These are phyloP conservation scores for Sminthopsis crassicaudata DNA, from an alignment of 2,113 vertebrate genomes.

Conservation along the genomic window DNA sequence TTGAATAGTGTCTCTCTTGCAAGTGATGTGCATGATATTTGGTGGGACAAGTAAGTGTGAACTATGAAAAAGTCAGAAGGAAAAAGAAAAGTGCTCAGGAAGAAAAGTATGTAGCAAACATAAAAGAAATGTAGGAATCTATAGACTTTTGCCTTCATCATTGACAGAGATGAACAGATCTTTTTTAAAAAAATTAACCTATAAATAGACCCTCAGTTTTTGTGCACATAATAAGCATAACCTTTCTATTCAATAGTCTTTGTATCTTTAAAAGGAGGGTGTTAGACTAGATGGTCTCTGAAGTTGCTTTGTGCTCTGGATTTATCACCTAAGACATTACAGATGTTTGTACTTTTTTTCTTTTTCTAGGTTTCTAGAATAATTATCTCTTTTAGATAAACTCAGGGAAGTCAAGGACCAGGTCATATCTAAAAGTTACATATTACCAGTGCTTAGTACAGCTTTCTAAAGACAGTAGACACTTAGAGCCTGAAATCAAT, in stretches of 20 bases:
- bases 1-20: not conserved
- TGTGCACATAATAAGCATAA: too few species aligned
- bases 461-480: not conserved
- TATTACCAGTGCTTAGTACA: not conserved
- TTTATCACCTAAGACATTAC: too few species aligned
- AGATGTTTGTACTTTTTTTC: too few species aligned
- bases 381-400: too few species aligned
- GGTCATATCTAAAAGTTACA: not conserved
- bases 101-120: not conserved
- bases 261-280: too few species aligned
- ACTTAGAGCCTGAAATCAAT: not conserved
- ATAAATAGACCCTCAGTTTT: too few species aligned
- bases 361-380: too few species aligned
- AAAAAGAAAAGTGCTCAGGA: not conserved
- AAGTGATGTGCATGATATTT: not conserved
- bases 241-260: too few species aligned
- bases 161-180: not conserved
- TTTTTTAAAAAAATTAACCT: not conserved
- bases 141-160: not conserved
- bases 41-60: not conserved
- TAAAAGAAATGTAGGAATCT: not conserved
- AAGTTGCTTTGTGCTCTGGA: too few species aligned
- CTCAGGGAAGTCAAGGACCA: not conserved
- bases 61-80: not conserved
- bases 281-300: too few species aligned